Evolutionary conservation across 2,113 vertebrate genomes (phyloP).

Genomic region (Saimiri boliviensis): DNA sequence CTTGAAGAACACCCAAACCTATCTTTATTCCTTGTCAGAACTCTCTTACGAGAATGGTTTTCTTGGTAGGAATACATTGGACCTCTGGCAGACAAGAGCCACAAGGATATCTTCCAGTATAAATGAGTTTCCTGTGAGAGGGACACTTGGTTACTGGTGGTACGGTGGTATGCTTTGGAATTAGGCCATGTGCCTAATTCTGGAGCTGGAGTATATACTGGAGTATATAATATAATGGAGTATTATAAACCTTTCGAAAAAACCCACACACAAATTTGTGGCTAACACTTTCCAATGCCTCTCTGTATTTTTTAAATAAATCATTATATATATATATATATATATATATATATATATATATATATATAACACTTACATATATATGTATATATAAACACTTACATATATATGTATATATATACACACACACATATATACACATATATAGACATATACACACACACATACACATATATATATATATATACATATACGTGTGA

Average conservation of each 20-base stretch:
- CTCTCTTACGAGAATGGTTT: background rate
- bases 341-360: too few species aligned
- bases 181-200: background rate
- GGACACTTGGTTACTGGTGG: background rate
- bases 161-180: background rate
- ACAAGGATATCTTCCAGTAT: background rate
- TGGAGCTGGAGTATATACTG: too few species aligned
- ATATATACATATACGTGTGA: too few species aligned
- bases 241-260: background rate
- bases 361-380: too few species aligned
- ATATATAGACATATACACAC: too few species aligned
- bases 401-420: too few species aligned
- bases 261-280: background rate
- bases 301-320: background rate
- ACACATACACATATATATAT: rapidly evolving
- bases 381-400: too few species aligned
- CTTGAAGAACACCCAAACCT: background rate
- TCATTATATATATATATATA: background rate
- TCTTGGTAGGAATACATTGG: background rate
- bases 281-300: background rate
- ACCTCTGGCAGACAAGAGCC: background rate
- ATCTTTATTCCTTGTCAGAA: background rate
- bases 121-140: background rate
- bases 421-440: rapidly evolving
- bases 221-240: too few species aligned